Evolutionary conservation across 2,797 vertebrate genomes (phyloP).

Genomic region (Prionace glauca): DNA sequence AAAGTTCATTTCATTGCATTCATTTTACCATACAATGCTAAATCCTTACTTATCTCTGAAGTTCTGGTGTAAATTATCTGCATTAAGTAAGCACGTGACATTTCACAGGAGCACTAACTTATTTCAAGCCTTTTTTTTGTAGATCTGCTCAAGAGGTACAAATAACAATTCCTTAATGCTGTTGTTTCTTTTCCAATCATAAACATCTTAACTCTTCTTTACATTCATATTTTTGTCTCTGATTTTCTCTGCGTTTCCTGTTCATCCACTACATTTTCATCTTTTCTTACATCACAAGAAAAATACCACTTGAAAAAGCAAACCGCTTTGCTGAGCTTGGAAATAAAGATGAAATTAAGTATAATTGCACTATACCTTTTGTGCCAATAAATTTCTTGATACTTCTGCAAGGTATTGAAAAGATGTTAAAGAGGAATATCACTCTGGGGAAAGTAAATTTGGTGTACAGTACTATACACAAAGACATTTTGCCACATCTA

Average conservation of each 20-base stretch:
- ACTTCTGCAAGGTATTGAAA: not conserved
- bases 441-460: not conserved
- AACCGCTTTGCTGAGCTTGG: not conserved
- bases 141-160: not conserved
- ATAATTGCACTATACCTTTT: not conserved
- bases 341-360: not conserved
- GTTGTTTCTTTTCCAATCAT: not conserved
- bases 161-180: not conserved
- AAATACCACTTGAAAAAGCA: not conserved
- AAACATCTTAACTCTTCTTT: not conserved
- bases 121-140: not conserved
- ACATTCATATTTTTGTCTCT: not conserved
- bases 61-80: not conserved
- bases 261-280: not conserved
- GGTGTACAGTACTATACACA: not conserved
- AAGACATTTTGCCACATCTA: not conserved
- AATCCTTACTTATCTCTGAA: not conserved
- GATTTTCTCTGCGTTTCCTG: not conserved
- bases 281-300: not conserved
- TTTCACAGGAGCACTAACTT: not conserved
- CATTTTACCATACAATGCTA: not conserved
- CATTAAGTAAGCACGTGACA: not conserved
- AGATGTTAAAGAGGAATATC: not conserved
- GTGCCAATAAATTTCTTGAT: not conserved
- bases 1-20: constrained; percentile 14